Conservation (phyloP, 2,113 vertebrate genomes). For the Ictalurus punctatus region DNA sequence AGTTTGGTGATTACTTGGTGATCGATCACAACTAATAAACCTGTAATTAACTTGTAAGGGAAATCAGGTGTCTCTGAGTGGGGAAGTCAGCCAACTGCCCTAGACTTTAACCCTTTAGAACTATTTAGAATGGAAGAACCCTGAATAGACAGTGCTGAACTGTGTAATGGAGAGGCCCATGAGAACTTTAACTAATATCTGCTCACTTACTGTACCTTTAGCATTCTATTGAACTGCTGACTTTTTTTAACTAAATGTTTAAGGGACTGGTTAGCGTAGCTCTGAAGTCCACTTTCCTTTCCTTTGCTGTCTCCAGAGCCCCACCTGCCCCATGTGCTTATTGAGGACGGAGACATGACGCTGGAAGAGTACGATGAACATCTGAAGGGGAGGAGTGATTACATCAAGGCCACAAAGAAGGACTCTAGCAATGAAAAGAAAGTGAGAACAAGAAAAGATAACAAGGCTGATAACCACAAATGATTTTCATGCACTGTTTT, state of each 20-base stretch:
- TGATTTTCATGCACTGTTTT: neutral
- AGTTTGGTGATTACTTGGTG: neutral
- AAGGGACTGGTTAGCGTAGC: neutral
- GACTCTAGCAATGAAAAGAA: slow-evolving; percentile 84
- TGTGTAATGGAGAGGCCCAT: neutral
- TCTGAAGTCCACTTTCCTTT: slow-evolving; percentile 1
- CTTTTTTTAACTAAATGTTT: neutral
- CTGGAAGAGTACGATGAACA: slow-evolving; percentile 84
- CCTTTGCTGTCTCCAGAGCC: slow-evolving; percentile 76
- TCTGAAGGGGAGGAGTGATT: slow-evolving; percentile 82
- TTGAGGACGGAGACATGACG: slow-evolving; percentile 91
- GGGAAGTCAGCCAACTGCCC: neutral
- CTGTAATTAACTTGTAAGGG: neutral
- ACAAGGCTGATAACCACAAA: neutral
- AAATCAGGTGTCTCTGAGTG: neutral
- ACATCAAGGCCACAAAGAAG: slow-evolving; percentile 89
- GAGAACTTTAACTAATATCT: neutral
- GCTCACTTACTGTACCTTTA: neutral
- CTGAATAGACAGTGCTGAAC: neutral
- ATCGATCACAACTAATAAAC: neutral
- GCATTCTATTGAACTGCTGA: neutral
- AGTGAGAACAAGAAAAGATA: slow-evolving; percentile 68
- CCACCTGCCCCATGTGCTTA: slow-evolving; percentile 84
- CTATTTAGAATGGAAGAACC: neutral
- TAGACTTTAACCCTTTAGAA: neutral